These are phyloP conservation scores for Brachypodius melanocephalos DNA, from an alignment of 2,113 vertebrate genomes.

Conservation along the genomic window DNA sequence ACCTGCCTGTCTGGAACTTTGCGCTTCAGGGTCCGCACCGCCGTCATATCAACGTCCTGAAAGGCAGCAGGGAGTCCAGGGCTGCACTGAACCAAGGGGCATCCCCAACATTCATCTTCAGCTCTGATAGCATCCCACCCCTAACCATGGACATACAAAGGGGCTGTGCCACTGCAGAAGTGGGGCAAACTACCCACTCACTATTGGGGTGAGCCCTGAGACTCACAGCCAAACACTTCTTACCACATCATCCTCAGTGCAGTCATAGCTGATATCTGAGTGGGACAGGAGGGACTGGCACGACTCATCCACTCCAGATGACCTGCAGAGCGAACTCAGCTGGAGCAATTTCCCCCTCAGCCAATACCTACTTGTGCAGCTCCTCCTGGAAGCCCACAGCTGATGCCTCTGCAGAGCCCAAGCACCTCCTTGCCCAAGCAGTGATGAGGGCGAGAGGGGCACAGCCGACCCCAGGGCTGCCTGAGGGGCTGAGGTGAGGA, in stretches of 20 bases:
- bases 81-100: not conserved
- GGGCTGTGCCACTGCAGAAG: not conserved
- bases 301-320: slow-evolving; percentile 78
- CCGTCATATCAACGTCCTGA: slow-evolving; percentile 25
- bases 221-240: accelerated
- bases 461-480: not conserved
- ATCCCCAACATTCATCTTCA: not conserved
- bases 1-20: slow-evolving; percentile 49
- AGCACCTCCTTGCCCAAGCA: not conserved
- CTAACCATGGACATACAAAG: not conserved
- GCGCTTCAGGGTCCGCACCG: slow-evolving; percentile 32
- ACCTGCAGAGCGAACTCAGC: slow-evolving; percentile 38
- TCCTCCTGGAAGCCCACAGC: not conserved
- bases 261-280: slow-evolving; percentile 87
- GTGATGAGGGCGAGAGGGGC: not conserved
- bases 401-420: not conserved
- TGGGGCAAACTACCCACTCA: not conserved
- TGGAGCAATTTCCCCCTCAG: not conserved
- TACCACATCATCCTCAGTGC: slow-evolving; percentile 83
- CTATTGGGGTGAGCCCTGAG: not conserved
- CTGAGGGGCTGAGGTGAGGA: accelerated
- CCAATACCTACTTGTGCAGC: not conserved
- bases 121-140: not conserved
- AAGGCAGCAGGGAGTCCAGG: not conserved
- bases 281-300: slow-evolving; percentile 79